Evolutionary conservation across 1,140 invertebrate species (phyloP), one percentile per base, ranked within the genome.

Genomic region (Proctacanthus coquilletti): DNA sequence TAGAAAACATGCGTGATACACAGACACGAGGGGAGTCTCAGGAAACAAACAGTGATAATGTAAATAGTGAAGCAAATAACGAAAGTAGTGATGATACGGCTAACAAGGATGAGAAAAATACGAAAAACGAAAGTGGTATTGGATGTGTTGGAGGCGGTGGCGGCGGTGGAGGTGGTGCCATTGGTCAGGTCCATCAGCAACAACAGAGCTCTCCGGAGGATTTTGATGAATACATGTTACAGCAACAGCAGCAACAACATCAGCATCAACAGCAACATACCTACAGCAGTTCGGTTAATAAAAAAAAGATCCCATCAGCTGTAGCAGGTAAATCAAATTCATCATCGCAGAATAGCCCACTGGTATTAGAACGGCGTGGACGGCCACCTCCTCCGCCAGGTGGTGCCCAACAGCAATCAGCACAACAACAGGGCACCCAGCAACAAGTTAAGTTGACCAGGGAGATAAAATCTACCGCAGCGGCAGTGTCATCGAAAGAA

Each of bases 131-230:
- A 44, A 51, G 34, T 45, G 50, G 43, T 49, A 57, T 39, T 51
- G 54, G 57, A 27, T 57, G 57, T 40, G 53, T 53, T 47, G 47
- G 5, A 34, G 13, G 29, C 44, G 45, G 27, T 42, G 42, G 30
- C 45, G 42, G 32, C 42, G 43, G 20, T 45, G 44, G 40, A 34
- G 39, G 34, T 48, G 27, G n/a, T 5, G 27, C 18, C 25, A 35
- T 29, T 4, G 19, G 27, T 37, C 11, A 33, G 8, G 15, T 17
- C 10, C 11, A 21, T 21, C 55, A 57, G 47, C 57, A 58, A 47
- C 55, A 57, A 47, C 54, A 57, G 42, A 57, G 54, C 41, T 57
- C 52, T 21, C 54, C 55, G 17, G 55, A 58, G 44, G 55, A 58
- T 37, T 54, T 58, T 13, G 55, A 58, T 29, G 55, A 58, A 41